Evolutionary conservation across 1,140 invertebrate genomes (phyloP).

Genomic region (Dolichoris vasculosae): DNA sequence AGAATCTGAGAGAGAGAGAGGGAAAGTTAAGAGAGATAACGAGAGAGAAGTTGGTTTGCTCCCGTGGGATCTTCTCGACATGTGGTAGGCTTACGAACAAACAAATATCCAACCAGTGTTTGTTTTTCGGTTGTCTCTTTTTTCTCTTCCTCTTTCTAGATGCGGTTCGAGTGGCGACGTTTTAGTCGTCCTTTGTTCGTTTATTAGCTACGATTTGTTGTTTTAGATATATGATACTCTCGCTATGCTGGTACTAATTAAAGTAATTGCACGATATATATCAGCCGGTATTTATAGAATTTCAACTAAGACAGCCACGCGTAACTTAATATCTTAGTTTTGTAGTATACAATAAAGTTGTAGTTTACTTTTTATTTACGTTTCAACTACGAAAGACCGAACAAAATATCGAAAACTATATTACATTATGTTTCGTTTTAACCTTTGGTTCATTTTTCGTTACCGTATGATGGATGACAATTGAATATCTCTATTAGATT

Average conservation of each 20-base stretch:
- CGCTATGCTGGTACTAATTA: neutral
- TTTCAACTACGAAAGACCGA: no score
- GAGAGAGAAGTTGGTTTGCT: neutral
- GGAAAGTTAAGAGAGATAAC: no score
- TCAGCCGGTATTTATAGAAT: neutral
- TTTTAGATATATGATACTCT: neutral
- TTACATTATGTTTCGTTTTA: no score
- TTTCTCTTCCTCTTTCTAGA: neutral
- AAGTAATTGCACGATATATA: neutral
- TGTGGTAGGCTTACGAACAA: neutral
- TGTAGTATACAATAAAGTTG: no score
- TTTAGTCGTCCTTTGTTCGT: neutral
- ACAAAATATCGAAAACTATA: no score
- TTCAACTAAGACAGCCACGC: neutral
- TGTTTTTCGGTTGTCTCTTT: slow-evolving; percentile 5
- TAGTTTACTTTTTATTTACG: no score
- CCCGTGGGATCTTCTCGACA: neutral
- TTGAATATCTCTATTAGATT: no score
- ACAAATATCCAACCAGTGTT: neutral
- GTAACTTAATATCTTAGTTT: no score
- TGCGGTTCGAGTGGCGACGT: neutral
- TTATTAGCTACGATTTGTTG: neutral
- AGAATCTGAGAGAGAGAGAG: no score
- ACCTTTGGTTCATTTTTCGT: no score
- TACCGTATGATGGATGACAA: no score